Base-by-base conservation (phyloP, 2,113 vertebrate species). In the Drymodes brunneopygia region DNA sequence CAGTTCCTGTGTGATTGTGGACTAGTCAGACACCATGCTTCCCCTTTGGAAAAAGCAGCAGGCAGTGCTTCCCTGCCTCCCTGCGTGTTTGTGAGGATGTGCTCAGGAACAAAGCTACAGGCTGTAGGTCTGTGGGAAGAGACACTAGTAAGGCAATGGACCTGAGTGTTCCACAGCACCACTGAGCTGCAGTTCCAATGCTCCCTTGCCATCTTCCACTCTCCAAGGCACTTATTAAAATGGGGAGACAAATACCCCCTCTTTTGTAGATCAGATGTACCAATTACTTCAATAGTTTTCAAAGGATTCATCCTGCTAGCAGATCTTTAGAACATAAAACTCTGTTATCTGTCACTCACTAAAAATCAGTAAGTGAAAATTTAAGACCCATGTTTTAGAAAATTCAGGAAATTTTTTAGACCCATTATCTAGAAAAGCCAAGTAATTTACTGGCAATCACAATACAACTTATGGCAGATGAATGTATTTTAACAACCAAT, bases 21-120 rank as follows among this genome's bases (percentile, higher is more conserved):
- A 31, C 66, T 28, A 75, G 47, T 36, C 40, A 70, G 56, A 31
- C 15, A 10, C 19, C 40, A 51, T 57, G 51, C 17, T 42, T 50
- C 14, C 45, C 31, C 31, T 75, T 21, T 42, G 57, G 18, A 29
- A 79, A 54, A 74, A 29, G 44, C 6, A 5, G 17, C 40, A 58
- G 40, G 53, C 73, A 67, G 28, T 0, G 0, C 11, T 84, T 45
- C 48, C 33, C 29, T 60, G 38, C 35, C 42, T 84, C 29, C 3
- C 24, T 20, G 29, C 0, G 0, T 3, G 20, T 29, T n/a, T 73
- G 20, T 12, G 33, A 83, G 48, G 44, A 23, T 21, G 9, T 28
- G 25, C 65, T 85, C 47, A 57, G 47, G 73, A 35, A 50, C 2
- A 4, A 36, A 3, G 1, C 16, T 36, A 25, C 40, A 20, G 33